Conservation (phyloP, 2,888 invertebrate genomes). For the Drosophila austrosaltans region DNA sequence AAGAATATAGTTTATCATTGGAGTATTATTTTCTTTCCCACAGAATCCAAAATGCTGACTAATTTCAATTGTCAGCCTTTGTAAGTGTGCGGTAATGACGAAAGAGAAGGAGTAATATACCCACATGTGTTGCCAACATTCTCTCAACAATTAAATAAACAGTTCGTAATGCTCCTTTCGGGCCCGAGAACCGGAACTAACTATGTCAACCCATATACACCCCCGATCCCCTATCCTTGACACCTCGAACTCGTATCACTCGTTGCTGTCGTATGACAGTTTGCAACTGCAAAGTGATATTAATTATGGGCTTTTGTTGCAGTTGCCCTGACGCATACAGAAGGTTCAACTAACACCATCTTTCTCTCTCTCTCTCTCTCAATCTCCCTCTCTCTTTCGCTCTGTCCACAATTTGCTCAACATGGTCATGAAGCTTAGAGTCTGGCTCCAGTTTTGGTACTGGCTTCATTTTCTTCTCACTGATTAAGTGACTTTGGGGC, state of each 20-base stretch:
- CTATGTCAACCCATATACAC: slow-evolving; percentile 15
- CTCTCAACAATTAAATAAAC: slow-evolving; percentile 48
- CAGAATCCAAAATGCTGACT: slow-evolving; percentile 2
- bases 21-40: neutral
- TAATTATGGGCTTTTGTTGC: slow-evolving; percentile 65
- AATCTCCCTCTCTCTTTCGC: neutral
- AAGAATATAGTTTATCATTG: slow-evolving; percentile 1
- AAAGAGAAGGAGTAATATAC: neutral
- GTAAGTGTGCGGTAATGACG: neutral
- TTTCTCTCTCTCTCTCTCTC: neutral
- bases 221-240: slow-evolving; percentile 2
- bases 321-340: slow-evolving; percentile 29
- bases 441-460: neutral
- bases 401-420: slow-evolving; percentile 13
- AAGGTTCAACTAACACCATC: neutral
- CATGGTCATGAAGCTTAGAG: neutral
- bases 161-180: slow-evolving; percentile 42
- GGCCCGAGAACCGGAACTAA: slow-evolving; percentile 6
- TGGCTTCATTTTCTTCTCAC: slow-evolving; percentile 30
- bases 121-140: slow-evolving; percentile 17
- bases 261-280: slow-evolving; percentile 36
- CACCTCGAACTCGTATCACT: slow-evolving; percentile 1
- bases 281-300: slow-evolving; percentile 62
- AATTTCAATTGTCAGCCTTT: slow-evolving; percentile 8
- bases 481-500: slow-evolving; percentile 57